These are phyloP conservation scores for Piaya cayana DNA, from an alignment of 2,113 vertebrate species.

Conservation along the genomic window DNA sequence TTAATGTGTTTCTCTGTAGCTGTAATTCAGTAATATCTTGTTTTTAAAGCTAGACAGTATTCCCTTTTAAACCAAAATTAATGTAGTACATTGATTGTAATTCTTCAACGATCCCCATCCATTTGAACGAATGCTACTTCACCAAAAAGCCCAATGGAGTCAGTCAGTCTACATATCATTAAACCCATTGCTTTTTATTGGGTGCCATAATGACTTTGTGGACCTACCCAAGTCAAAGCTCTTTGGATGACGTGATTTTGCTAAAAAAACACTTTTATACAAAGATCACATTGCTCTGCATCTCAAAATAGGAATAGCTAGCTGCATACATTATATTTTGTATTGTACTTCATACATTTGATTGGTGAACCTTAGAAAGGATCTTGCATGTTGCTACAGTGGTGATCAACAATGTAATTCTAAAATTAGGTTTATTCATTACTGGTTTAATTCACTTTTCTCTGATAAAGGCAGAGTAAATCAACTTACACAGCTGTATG, in stretches of 20 bases:
- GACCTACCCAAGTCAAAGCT: background rate
- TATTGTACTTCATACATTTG: background rate
- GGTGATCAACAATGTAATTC: conserved; percentile 59
- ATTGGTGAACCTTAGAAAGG: conserved; percentile 2
- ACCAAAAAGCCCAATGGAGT: conserved; percentile 41
- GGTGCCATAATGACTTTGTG: background rate
- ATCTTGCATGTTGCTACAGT: conserved; percentile 37
- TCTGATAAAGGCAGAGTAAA: conserved; percentile 54
- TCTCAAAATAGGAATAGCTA: background rate
- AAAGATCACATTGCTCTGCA: background rate
- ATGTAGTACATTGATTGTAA: background rate
- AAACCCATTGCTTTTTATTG: background rate
- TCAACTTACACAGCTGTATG: conserved; percentile 33
- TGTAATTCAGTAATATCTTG: background rate
- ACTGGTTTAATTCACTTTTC: conserved; percentile 52
- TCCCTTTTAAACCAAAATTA: conserved; percentile 28
- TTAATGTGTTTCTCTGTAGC: background rate
- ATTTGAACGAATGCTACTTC: background rate
- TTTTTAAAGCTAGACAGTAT: background rate
- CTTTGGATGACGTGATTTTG: background rate
- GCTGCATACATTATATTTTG: background rate
- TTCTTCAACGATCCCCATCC: background rate
- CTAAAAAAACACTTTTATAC: background rate
- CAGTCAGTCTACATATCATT: conserved; percentile 30
- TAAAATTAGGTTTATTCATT: conserved; percentile 68